Evolutionary conservation across 1,140 invertebrate species (phyloP).

Genomic region (Lasioglossum baleicum): DNA sequence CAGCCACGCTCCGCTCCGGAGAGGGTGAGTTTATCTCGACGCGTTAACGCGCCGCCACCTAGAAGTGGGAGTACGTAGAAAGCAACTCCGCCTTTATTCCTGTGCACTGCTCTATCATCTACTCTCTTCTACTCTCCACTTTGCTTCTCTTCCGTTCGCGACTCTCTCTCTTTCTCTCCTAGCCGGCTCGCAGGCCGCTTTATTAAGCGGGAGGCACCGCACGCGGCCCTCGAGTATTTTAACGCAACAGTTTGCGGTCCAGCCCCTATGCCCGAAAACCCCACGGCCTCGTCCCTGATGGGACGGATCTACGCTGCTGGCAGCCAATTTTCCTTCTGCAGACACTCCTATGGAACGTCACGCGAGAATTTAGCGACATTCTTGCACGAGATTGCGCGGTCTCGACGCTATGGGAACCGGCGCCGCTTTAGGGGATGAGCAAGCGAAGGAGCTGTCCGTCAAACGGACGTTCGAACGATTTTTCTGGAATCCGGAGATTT

Average conservation of each 20-base stretch:
- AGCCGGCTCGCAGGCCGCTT: conserved; percentile 42
- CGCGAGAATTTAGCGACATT: conserved; percentile 17
- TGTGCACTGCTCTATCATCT: no score
- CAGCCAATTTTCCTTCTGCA: conserved; percentile 44
- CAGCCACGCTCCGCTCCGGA: conserved; percentile 40
- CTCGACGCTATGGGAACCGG: not conserved
- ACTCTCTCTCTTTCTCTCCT: no score
- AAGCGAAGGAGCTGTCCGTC: not conserved
- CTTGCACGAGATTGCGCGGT: conserved; percentile 13
- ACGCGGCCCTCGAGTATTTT: conserved; percentile 63
- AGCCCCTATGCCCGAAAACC: not conserved
- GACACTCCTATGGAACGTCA: not conserved
- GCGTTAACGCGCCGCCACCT: conserved; percentile 69
- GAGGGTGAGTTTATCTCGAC: conserved; percentile 69
- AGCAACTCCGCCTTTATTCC: conserved; percentile 57
- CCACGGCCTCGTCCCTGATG: not conserved
- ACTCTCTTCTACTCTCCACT: no score
- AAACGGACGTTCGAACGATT: not conserved
- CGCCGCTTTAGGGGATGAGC: not conserved
- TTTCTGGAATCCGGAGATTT: not conserved
- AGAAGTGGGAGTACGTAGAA: conserved; percentile 62
- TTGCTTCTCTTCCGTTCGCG: no score
- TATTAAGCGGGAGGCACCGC: conserved; percentile 65
- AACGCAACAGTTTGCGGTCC: conserved; percentile 77
- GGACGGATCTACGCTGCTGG: conserved; percentile 6